Evolutionary conservation across 2,888 invertebrate species (phyloP), one percentile per base, ranked within the genome.

Genomic region (Hedya salicella): DNA sequence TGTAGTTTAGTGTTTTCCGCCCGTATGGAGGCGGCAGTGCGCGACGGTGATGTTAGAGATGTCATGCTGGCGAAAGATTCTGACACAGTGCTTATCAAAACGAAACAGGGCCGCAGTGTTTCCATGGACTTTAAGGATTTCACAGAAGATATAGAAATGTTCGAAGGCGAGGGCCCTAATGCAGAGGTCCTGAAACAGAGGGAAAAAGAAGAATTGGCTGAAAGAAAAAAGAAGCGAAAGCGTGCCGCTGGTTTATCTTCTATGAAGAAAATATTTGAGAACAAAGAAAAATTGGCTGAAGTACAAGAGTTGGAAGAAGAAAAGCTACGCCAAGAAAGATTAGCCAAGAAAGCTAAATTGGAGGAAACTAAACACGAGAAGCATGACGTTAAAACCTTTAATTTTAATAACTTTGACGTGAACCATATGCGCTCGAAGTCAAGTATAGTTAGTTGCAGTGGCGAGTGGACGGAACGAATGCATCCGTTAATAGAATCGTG

Each of bases 51-150:
- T 73, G 95, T 96, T 36, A 93, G 94, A 66, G 96, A 96, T 77
- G 95, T 96, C 1, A 94, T 96, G 94, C 88, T 96, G 16, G 96
- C 96, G 3, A 95, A 96, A 76, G 95, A 95, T 79, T 95, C 95
- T 60, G 96, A 96, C 79, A 95, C 95, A 68, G 94, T 96, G 70
- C 86, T 96, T 17, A 93, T 96, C 14, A 95, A 95, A 86, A 90
- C 95, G 73, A 95, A 95, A 80, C 94, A 95, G 75, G 96, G 95
- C 16, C 95, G 95, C 68, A 95, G 95, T 86, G 94, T 96, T n/a
- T 95, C 96, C 0, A 93, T 96, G 78, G 95, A 95, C 70, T 93
- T 95, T 71, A 93, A 91, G 72, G 94, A 95, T 71, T 90, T 94
- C 71, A 86, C 91, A 4, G 91, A 93, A 71, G 93, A 93, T 16